Evolutionary conservation across 2,797 vertebrate species (phyloP).

Genomic region (Aplochiton taeniatus): DNA sequence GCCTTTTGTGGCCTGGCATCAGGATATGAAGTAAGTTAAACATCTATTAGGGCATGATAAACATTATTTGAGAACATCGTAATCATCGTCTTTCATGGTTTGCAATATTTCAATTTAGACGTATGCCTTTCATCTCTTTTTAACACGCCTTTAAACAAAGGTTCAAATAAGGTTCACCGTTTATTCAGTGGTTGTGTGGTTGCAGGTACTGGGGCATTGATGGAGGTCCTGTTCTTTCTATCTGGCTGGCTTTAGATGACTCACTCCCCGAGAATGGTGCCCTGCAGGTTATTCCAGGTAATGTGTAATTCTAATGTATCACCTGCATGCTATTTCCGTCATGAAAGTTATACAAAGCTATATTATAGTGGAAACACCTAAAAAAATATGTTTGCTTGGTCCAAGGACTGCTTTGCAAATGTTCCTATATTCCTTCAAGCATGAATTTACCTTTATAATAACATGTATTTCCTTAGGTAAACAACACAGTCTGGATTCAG

Average conservation of each 20-base stretch:
- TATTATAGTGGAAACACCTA: no score
- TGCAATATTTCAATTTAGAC: background rate
- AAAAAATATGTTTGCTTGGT: no score
- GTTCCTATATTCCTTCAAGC: background rate
- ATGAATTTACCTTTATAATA: background rate
- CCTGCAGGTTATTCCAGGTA: constrained; percentile 82
- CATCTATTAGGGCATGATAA: background rate
- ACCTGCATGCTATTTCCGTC: no score
- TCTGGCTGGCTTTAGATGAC: constrained; percentile 81
- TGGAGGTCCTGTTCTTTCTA: constrained; percentile 78
- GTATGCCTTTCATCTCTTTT: no score
- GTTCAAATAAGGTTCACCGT: background rate
- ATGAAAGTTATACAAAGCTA: no score
- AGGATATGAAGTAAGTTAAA: constrained; percentile 78
- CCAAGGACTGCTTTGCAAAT: background rate
- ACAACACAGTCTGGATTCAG: background rate
- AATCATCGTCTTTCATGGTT: background rate
- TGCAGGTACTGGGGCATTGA: constrained; percentile 80
- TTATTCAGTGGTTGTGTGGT: background rate
- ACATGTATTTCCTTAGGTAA: background rate
- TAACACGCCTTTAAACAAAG: no score
- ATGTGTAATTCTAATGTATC: background rate
- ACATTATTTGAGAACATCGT: no score
- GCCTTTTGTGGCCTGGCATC: constrained; percentile 82
- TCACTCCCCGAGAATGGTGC: constrained; percentile 76